A percentile compares a stretch with the other conserved stretches of the same genome.
These are phyloP conservation scores for Clepsis dumicolana DNA, from an alignment of 2,888 invertebrate species.

Conservation along the genomic window DNA sequence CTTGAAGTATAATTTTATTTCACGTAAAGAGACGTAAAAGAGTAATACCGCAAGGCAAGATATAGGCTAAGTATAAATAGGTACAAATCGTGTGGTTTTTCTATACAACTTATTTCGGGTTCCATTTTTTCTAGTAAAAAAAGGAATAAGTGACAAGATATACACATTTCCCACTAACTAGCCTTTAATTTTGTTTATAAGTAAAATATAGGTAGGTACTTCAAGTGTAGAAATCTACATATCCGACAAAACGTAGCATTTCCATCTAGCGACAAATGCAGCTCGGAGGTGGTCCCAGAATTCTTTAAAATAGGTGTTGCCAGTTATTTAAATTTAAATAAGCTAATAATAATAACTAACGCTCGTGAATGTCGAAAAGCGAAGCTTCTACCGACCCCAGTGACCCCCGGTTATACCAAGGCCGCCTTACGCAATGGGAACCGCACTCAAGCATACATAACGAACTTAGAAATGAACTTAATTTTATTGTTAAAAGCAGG, in stretches of 20 bases:
- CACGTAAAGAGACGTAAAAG: background rate
- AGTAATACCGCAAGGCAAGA: too few species aligned
- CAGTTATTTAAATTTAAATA: slow-evolving; percentile 18
- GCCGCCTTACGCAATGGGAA: slow-evolving; percentile 65
- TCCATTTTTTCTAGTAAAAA: too few species aligned
- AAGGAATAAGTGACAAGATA: too few species aligned
- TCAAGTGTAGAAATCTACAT: too few species aligned
- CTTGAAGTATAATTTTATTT: background rate
- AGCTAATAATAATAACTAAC: slow-evolving; percentile 17
- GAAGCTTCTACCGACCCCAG: slow-evolving; percentile 37
- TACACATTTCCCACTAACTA: too few species aligned
- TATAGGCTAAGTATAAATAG: too few species aligned
- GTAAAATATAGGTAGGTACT: too few species aligned
- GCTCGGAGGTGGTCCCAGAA: background rate
- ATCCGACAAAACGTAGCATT: too few species aligned
- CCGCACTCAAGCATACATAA: slow-evolving; percentile 51
- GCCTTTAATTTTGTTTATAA: too few species aligned
- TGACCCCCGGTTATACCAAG: slow-evolving; percentile 55
- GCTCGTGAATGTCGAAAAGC: slow-evolving; percentile 23
- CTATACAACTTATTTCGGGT: too few species aligned
- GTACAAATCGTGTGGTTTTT: too few species aligned
- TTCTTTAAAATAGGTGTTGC: background rate
- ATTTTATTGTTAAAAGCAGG: slow-evolving; percentile 36
- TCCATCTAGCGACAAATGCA: background rate
- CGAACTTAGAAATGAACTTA: slow-evolving; percentile 45